Conservation (phyloP, 2,888 invertebrate genomes). For the Hemistola chrysoprasaria region DNA sequence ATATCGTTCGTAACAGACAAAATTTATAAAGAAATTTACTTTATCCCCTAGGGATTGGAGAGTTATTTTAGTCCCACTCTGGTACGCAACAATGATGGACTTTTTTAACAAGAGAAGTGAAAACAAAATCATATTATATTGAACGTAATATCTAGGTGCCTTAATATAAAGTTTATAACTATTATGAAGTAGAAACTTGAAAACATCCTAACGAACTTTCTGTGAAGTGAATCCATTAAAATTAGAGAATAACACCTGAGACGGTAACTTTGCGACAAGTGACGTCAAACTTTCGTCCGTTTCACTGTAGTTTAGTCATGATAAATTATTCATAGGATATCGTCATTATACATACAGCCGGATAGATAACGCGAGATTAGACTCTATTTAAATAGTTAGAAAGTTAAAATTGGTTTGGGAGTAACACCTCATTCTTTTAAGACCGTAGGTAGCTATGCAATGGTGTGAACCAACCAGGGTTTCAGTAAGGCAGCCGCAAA, state of each 20-base stretch:
- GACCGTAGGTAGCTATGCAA: slow-evolving; percentile 12
- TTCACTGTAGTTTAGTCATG: slow-evolving; percentile 29
- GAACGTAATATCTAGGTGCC: too few relatives aligned
- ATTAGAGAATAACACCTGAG: slow-evolving; percentile 35
- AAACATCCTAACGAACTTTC: background rate
- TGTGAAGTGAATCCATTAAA: slow-evolving; percentile 35
- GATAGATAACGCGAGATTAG: background rate
- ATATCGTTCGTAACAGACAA: too few relatives aligned
- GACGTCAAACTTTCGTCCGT: slow-evolving; percentile 29
- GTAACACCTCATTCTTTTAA: slow-evolving; percentile 7
- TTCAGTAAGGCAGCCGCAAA: slow-evolving; percentile 26
- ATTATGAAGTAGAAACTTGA: too few relatives aligned
- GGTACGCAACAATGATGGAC: too few relatives aligned
- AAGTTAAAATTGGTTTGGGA: slow-evolving; percentile 5
- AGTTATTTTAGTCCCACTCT: too few relatives aligned
- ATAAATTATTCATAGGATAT: slow-evolving; percentile 33
- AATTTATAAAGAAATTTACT: too few relatives aligned
- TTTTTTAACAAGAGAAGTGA: too few relatives aligned
- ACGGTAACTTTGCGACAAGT: slow-evolving; percentile 21
- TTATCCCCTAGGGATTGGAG: too few relatives aligned
- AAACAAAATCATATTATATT: too few relatives aligned
- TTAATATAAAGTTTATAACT: too few relatives aligned
- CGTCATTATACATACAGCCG: slow-evolving; percentile 19
- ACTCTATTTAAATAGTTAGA: slow-evolving; percentile 1
- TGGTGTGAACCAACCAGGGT: slow-evolving; percentile 21